Percentiles rank a stretch among this genome's conserved stretches.
These are phyloP conservation scores for Ciconia maguari DNA, from an alignment of 2,113 vertebrate genomes.

Conservation along the genomic window DNA sequence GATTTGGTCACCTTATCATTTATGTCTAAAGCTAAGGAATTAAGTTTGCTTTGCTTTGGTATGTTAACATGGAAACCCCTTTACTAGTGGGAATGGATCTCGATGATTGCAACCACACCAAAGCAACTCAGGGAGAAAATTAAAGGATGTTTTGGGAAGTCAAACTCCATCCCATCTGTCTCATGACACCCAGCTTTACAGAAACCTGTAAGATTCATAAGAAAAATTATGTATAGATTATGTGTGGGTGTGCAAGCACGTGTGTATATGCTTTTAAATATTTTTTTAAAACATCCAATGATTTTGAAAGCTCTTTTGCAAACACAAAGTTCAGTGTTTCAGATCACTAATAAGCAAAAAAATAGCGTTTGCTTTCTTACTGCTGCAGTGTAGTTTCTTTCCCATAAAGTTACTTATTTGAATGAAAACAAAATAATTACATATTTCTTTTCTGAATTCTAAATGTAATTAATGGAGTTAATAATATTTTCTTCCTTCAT, in stretches of 20 bases:
- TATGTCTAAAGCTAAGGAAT: neutral
- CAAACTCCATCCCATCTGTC: neutral
- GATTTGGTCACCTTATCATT: neutral
- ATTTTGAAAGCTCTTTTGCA: neutral
- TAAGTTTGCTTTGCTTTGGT: neutral
- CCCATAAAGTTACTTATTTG: neutral
- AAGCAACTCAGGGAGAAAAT: neutral
- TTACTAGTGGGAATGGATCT: neutral
- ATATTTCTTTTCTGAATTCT: neutral
- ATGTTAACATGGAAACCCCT: neutral
- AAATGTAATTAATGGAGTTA: neutral
- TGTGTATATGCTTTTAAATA: neutral
- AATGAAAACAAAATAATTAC: neutral
- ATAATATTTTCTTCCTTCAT: neutral
- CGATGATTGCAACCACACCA: neutral
- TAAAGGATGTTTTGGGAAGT: neutral
- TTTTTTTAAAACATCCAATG: neutral
- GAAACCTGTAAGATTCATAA: neutral
- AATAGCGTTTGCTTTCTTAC: neutral
- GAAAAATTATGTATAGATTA: neutral
- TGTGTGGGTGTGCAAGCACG: neutral
- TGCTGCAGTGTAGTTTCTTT: neutral
- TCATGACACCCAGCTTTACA: neutral
- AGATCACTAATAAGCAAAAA: neutral
- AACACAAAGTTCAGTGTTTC: neutral